Conservation (phyloP, 1,140 invertebrate species). For the Pteromalus puparum region DNA sequence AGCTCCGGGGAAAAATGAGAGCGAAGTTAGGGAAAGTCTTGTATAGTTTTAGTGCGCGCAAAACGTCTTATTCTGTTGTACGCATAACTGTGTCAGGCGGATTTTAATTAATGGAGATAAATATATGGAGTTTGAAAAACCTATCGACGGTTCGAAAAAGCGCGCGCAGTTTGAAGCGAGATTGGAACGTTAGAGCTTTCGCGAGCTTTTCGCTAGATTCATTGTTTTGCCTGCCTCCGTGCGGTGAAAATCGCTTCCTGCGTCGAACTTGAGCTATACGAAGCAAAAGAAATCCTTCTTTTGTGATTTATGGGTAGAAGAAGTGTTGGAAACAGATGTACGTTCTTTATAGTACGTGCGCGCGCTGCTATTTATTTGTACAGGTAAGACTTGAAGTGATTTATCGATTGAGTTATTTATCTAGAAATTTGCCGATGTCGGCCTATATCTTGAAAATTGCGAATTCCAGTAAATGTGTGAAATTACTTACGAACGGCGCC, state of each 20-base stretch:
- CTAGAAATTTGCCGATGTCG: too few species aligned
- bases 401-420: not conserved
- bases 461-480: not conserved
- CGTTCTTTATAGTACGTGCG: not conserved
- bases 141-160: not conserved
- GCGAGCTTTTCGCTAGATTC: not conserved
- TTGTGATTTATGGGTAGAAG: not conserved
- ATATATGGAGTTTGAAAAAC: not conserved
- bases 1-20: not conserved
- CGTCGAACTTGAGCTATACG: not conserved
- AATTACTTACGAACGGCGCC: not conserved
- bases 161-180: not conserved
- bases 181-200: not conserved
- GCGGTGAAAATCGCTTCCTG: not conserved
- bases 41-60: not conserved
- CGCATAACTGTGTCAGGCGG: not conserved
- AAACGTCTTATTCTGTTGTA: not conserved
- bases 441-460: too few species aligned
- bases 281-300: not conserved
- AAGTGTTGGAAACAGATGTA: conserved; percentile 1
- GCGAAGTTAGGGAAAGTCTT: too few species aligned
- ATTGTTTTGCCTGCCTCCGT: not conserved
- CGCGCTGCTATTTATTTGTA: not conserved
- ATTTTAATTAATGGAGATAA: not conserved
- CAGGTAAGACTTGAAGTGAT: not conserved